phyloP scores from a whole-genome alignment of 2,888 invertebrate genomes.

The Idaea straminata region DNA sequence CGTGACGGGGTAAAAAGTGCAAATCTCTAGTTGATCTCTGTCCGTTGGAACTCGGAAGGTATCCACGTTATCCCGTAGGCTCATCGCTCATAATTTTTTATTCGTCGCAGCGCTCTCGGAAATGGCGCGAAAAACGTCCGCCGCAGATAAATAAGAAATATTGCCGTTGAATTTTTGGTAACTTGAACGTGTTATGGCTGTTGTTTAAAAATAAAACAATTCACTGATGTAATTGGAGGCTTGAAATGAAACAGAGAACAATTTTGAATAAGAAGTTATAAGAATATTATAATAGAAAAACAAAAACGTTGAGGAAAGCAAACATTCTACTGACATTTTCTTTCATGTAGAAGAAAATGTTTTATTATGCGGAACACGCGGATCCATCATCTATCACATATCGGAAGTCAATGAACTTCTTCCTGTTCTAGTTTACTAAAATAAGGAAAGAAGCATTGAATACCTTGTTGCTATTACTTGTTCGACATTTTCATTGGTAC shows the following conservation, averaged over 20 bases:
- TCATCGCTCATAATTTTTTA: constrained; percentile 45
- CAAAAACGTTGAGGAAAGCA: not conserved
- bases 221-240: not conserved
- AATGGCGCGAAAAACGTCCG: constrained; percentile 28
- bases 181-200: constrained; percentile 18
- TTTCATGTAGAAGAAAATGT: not conserved
- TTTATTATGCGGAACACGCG: not conserved
- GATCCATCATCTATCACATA: not conserved
- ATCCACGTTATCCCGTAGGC: constrained; percentile 31
- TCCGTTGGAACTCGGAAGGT: constrained; percentile 37
- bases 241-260: not conserved
- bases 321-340: not conserved
- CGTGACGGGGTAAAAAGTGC: constrained; percentile 18
- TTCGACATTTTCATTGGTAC: no score
- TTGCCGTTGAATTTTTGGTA: constrained; percentile 15
- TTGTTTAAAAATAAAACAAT: not conserved
- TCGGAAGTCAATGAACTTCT: not conserved
- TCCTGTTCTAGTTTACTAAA: not conserved
- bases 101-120: constrained; percentile 32
- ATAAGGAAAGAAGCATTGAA: no score
- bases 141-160: constrained; percentile 27
- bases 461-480: no score
- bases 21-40: constrained; percentile 42
- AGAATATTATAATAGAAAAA: not conserved
- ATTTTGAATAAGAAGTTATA: not conserved